Percentiles rank a stretch among this genome's conserved stretches.
phyloP scores from a whole-genome alignment of 2,888 invertebrate genomes.

The Volucella bombylans region DNA sequence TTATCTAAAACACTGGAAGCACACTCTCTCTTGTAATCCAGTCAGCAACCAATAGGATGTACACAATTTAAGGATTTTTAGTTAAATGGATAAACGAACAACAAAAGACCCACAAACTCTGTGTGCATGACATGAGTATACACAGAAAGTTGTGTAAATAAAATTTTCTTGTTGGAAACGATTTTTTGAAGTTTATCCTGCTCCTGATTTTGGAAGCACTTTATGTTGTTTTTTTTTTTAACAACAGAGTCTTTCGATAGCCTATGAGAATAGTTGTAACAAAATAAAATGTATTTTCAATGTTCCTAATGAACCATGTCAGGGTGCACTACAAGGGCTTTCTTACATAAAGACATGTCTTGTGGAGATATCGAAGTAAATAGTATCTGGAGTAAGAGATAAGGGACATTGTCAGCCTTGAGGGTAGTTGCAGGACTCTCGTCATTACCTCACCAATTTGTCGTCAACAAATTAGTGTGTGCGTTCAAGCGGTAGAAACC shows the following conservation, averaged over 20 bases:
- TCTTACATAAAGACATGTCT: background rate
- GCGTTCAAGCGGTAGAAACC: constrained; percentile 29
- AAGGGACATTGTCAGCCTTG: background rate
- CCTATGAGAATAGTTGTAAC: constrained; percentile 24
- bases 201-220: constrained; percentile 49
- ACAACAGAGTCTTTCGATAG: too few relatives aligned
- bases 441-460: constrained; percentile 56
- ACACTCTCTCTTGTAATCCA: constrained; percentile 12
- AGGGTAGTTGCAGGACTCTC: constrained; percentile 7
- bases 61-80: constrained; percentile 29
- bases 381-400: background rate
- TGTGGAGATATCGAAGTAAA: background rate
- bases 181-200: constrained; percentile 49
- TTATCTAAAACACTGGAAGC: constrained; percentile 36
- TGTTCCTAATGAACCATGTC: constrained; percentile 54
- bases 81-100: constrained; percentile 1
- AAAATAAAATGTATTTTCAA: constrained; percentile 30
- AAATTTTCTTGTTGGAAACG: constrained; percentile 12
- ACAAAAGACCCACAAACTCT: constrained; percentile 40
- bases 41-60: constrained; percentile 4
- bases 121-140: background rate
- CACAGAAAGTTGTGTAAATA: constrained; percentile 65
- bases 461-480: constrained; percentile 62
- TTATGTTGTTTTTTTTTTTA: constrained; percentile 1
- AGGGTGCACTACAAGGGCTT: constrained; percentile 8